Evolutionary conservation across 2,888 invertebrate species (phyloP), one percentile per base, ranked within the genome.

Genomic region (Drosophila incognita): DNA sequence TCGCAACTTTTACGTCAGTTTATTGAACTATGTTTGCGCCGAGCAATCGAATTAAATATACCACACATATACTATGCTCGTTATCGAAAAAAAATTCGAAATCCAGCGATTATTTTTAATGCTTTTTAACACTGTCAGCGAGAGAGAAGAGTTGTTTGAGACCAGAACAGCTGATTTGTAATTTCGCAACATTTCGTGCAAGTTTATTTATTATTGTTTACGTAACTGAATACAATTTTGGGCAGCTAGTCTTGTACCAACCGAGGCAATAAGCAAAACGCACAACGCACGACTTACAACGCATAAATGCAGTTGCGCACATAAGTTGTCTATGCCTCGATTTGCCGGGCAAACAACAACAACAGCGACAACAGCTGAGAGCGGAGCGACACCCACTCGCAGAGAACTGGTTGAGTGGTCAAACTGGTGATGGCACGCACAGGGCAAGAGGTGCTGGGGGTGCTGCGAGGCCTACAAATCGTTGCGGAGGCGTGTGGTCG

Each of bases 401-500:
- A 31, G 38, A 18, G 48, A 78, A 60, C 65, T 38, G 54, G 38
- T 42, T 31, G 21, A 57, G 42, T 58, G 63, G 76, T 72, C 66
- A 76, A 69, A 73, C 76, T 36, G 59, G 73, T 56, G 63, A 92
- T 92, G 92, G 67, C 89, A 60, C 94, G 94, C 87, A 92, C 94
- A 91, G 74, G 85, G 42, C 95, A 95, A 89, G 97, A 97, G 93
- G 85, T 96, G 79, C 92, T 95, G 83, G 95, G 95, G 51, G 94
- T 97, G 73, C 89, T 97, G 80, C 94, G 95, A 90, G 97, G 97
- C 51, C 92, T 96, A 66, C 95, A 96, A 87, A 93, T 95, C 56
- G 95, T 97, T 60, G 93, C 94, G 46, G 95, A 95, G 89, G 96
- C 96, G 51, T 94, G 95, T 58, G 89, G 95, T 29, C 95, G 95